Conservation (phyloP, 2,888 invertebrate species). For the Sarcophaga caerulescens region DNA sequence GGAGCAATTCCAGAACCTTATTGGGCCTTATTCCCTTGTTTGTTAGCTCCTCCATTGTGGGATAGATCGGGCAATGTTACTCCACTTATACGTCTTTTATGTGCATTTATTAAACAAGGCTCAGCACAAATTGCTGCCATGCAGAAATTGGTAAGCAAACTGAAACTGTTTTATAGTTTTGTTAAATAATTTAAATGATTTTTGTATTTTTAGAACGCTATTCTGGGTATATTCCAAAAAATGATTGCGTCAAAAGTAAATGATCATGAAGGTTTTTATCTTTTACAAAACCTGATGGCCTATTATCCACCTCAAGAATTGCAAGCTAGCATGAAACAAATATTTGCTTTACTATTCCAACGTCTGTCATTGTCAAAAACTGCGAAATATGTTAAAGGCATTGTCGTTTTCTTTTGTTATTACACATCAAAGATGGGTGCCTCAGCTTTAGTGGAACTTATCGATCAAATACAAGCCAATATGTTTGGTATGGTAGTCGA, state of each 20-base stretch:
- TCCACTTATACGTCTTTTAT: conserved; percentile 94
- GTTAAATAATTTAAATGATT: not conserved
- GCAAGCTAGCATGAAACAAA: conserved; percentile 90
- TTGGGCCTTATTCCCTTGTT: conserved; percentile 93
- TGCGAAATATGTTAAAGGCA: conserved; percentile 94
- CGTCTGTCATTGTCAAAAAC: conserved; percentile 96
- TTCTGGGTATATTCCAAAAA: conserved; percentile 98
- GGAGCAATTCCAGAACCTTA: conserved; percentile 89
- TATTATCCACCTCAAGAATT: conserved; percentile 90
- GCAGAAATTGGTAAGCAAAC: conserved; percentile 86
- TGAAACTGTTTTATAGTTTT: not conserved
- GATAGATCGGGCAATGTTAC: conserved; percentile 96
- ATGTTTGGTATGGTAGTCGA: conserved; percentile 98
- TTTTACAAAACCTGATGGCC: conserved; percentile 92
- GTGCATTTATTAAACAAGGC: conserved; percentile 91
- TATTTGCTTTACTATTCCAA: conserved; percentile 96
- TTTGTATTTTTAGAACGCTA: conserved; percentile 84
- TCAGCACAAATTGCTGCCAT: conserved; percentile 86
- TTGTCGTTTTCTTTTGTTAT: conserved; percentile 95
- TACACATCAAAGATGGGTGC: conserved; percentile 92
- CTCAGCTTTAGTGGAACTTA: conserved; percentile 86
- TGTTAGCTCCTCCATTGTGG: conserved; percentile 95
- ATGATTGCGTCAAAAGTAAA: conserved; percentile 96
- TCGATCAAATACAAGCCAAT: conserved; percentile 93
- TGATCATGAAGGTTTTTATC: conserved; percentile 97